Percentiles rank a stretch among this genome's conserved stretches.
Evolutionary conservation across 2,113 vertebrate species (phyloP).

Genomic region (Neotoma lepida): DNA sequence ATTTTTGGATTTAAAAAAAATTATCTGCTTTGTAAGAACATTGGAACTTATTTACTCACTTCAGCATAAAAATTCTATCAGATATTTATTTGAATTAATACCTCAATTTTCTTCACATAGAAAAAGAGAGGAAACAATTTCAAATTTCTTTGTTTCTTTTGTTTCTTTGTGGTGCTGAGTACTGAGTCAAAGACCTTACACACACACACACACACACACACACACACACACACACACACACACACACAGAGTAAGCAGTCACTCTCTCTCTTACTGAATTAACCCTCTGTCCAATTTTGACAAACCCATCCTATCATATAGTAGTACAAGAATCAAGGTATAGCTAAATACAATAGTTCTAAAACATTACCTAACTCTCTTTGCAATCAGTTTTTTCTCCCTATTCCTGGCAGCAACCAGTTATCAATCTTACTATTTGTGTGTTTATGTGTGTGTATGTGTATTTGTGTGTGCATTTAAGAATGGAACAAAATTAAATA

Average conservation of each 20-base stretch:
- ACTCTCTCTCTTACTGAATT: too few species aligned
- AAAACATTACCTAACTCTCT: background rate
- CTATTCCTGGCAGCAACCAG: background rate
- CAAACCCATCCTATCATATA: background rate
- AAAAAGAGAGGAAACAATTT: background rate
- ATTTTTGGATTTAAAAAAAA: background rate
- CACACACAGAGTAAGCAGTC: too few species aligned
- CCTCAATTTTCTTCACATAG: background rate
- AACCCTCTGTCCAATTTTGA: background rate
- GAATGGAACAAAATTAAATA: too few species aligned
- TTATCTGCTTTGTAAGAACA: background rate
- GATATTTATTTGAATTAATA: too few species aligned
- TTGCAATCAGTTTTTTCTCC: background rate
- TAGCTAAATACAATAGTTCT: background rate
- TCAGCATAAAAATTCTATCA: background rate
- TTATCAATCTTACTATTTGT: background rate
- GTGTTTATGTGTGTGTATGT: background rate
- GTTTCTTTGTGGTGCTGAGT: background rate
- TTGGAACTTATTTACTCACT: background rate
- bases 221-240: background rate
- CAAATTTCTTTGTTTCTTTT: too few species aligned
- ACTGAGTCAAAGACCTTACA: background rate
- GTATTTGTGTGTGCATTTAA: too few species aligned
- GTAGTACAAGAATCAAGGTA: background rate
- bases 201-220: background rate